These are phyloP conservation scores for Andrena flavipes DNA, from an alignment of 2,888 invertebrate genomes.

Conservation along the genomic window DNA sequence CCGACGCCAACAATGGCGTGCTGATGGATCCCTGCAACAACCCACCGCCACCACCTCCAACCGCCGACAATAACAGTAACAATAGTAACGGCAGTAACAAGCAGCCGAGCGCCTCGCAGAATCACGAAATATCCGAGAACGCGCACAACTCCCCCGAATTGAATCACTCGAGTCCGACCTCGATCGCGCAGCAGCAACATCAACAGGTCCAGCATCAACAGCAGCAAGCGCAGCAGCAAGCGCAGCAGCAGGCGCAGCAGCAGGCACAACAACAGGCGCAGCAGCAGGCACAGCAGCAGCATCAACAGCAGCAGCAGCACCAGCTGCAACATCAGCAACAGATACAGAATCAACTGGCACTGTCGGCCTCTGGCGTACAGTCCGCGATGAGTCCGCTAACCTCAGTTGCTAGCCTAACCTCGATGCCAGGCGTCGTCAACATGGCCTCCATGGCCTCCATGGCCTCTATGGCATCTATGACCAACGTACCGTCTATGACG, in stretches of 20 bases:
- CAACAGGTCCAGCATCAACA: conserved; percentile 84
- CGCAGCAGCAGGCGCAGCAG: conserved; percentile 80
- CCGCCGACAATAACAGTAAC: conserved; percentile 72
- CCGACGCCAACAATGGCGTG: conserved; percentile 79
- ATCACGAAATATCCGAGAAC: conserved; percentile 80
- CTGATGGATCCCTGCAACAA: conserved; percentile 83
- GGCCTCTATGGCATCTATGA: conserved; percentile 75
- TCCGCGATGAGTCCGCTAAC: conserved; percentile 79
- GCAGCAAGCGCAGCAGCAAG: conserved; percentile 82
- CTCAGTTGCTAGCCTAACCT: conserved; percentile 78
- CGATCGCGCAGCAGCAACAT: conserved; percentile 65
- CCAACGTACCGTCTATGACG: conserved; percentile 74
- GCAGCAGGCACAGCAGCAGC: conserved; percentile 82
- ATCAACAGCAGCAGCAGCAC: conserved; percentile 75
- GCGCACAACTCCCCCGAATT: conserved; percentile 83
- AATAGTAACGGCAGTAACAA: conserved; percentile 72
- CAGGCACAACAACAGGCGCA: conserved; percentile 64
- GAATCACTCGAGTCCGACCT: conserved; percentile 80
- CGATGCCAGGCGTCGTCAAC: conserved; percentile 73
- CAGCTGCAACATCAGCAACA: conserved; percentile 86
- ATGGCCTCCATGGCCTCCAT: conserved; percentile 68
- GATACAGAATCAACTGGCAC: conserved; percentile 64
- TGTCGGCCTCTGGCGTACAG: conserved; percentile 65
- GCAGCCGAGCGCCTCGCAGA: conserved; percentile 74
- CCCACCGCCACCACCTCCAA: conserved; percentile 83